phyloP scores from a whole-genome alignment of 2,888 invertebrate genomes.

The Ormyrus nitidulus region DNA sequence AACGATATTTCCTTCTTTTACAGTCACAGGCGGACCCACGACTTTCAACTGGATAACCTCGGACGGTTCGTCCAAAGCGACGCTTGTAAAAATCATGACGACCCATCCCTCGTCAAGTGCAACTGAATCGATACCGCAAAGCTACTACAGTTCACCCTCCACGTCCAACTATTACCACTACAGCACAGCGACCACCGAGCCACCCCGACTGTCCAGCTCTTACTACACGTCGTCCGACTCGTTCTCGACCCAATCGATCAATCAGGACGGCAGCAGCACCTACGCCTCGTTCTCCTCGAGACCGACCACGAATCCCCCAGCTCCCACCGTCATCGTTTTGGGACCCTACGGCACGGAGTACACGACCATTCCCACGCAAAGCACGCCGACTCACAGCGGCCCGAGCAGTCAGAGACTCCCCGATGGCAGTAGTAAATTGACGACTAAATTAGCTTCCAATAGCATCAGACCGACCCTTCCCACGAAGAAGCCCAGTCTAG shows the following conservation, averaged over 20 bases:
- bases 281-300: constrained; percentile 64
- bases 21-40: constrained; percentile 57
- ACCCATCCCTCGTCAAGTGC: constrained; percentile 60
- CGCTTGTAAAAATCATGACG: constrained; percentile 63
- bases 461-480: constrained; percentile 54
- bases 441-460: constrained; percentile 4
- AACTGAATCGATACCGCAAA: constrained; percentile 50
- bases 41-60: constrained; percentile 69
- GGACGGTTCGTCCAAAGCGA: constrained; percentile 71
- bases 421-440: background rate
- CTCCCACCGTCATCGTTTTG: constrained; percentile 80
- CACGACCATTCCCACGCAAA: constrained; percentile 69
- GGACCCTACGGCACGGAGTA: constrained; percentile 74
- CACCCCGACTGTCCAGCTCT: constrained; percentile 50
- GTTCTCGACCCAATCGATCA: constrained; percentile 59
- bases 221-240: constrained; percentile 48
- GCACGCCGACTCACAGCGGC: constrained; percentile 64
- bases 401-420: constrained; percentile 53
- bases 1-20: too few relatives aligned
- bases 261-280: constrained; percentile 53
- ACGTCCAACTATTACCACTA: constrained; percentile 70
- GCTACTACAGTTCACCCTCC: constrained; percentile 62
- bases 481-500: constrained; percentile 67
- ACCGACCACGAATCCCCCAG: constrained; percentile 75
- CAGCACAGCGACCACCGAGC: constrained; percentile 61